Evolutionary conservation across 1,140 invertebrate genomes (phyloP).

Genomic region (Cydia amplana): DNA sequence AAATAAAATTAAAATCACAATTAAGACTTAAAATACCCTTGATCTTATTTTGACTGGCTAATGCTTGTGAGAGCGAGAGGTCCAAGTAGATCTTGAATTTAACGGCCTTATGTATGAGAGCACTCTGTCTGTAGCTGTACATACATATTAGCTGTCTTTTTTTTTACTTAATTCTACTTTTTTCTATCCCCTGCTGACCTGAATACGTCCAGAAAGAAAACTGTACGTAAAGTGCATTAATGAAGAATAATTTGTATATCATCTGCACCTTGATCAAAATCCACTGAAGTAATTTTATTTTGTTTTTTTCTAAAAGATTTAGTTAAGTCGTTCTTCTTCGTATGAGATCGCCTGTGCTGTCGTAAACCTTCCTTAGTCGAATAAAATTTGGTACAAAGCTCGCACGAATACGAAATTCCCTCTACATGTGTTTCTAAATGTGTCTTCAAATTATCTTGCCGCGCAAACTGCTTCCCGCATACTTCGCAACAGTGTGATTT

Average conservation of each 20-base stretch:
- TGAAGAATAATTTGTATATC: slow-evolving; percentile 1
- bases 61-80: no score
- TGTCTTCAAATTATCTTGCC: not conserved
- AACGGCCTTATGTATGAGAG: no score
- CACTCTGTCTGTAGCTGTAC: no score
- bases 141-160: no score
- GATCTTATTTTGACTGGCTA: not conserved
- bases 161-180: no score
- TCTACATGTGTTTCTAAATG: not conserved
- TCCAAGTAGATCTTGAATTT: no score
- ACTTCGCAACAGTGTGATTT: slow-evolving; percentile 12
- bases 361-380: slow-evolving; percentile 3
- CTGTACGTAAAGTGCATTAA: not conserved
- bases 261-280: not conserved
- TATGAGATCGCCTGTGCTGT: not conserved
- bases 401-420: not conserved
- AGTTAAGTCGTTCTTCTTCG: not conserved
- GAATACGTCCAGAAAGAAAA: not conserved
- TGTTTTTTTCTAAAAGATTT: not conserved
- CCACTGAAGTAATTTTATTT: not conserved
- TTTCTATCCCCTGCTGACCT: no score
- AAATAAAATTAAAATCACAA: no score
- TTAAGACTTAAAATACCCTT: no score
- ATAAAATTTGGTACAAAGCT: slow-evolving; percentile 5
- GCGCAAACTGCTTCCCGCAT: slow-evolving; percentile 1